Conservation (phyloP, 2,888 invertebrate genomes). For the Acanthoscelides obtectus region DNA sequence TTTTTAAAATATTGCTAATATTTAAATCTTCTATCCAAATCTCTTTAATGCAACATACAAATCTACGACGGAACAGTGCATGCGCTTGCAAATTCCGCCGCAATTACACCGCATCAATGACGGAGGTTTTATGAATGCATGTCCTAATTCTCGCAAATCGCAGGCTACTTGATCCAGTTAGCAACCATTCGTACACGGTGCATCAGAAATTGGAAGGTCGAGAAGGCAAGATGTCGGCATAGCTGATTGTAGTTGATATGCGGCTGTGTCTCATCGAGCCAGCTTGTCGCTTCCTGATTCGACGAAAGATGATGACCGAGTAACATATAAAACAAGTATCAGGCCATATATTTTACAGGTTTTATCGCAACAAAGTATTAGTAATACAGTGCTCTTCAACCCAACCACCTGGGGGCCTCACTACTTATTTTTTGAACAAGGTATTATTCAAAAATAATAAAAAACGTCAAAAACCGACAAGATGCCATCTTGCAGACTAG, state of each 20-base stretch:
- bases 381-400: too few species aligned
- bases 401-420: too few species aligned
- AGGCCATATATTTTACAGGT: too few species aligned
- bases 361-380: too few species aligned
- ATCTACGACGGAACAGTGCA: not conserved
- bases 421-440: too few species aligned
- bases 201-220: conserved; percentile 44
- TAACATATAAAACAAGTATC: too few species aligned
- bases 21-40: not conserved
- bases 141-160: not conserved
- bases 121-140: not conserved
- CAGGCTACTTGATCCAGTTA: not conserved
- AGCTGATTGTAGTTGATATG: conserved; percentile 68
- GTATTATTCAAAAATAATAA: too few species aligned
- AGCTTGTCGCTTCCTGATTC: conserved; percentile 59
- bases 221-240: conserved; percentile 87
- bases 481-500: too few species aligned
- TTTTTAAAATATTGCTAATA: too few species aligned
- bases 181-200: not conserved
- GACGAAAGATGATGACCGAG: not conserved
- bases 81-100: not conserved
- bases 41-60: not conserved
- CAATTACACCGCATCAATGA: not conserved
- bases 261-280: conserved; percentile 84
- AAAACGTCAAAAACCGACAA: too few species aligned